Conservation (phyloP, 2,888 invertebrate genomes). For the Crepidodera aurea region DNA sequence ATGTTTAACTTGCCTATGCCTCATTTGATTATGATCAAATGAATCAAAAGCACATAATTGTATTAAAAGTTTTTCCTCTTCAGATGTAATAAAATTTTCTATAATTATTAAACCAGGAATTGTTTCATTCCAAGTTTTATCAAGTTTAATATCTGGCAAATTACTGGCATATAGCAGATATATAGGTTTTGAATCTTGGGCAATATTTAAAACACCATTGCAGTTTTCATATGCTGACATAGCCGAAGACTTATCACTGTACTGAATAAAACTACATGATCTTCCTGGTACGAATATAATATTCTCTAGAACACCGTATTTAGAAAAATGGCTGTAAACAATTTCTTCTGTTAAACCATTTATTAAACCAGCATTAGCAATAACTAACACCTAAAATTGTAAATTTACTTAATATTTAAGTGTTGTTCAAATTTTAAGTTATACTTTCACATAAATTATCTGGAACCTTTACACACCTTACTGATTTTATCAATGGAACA, state of each 20-base stretch:
- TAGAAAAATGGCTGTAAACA: conserved; percentile 65
- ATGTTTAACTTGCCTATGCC: conserved; percentile 87
- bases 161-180: conserved; percentile 72
- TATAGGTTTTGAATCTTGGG: conserved; percentile 68
- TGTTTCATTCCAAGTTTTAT: conserved; percentile 57
- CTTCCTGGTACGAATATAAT: conserved; percentile 79
- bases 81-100: conserved; percentile 73
- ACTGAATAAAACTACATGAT: conserved; percentile 81
- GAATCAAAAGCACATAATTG: conserved; percentile 65
- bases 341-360: conserved; percentile 77
- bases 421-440: no score
- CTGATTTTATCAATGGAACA: conserved; percentile 56
- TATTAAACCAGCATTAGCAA: conserved; percentile 89
- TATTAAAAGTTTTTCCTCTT: conserved; percentile 73
- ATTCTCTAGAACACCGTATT: conserved; percentile 66
- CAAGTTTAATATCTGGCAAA: conserved; percentile 43
- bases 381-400: conserved; percentile 70
- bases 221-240: conserved; percentile 65
- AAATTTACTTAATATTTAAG: no score
- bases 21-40: conserved; percentile 64
- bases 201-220: conserved; percentile 69
- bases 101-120: conserved; percentile 78
- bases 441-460: no score
- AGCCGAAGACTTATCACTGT: conserved; percentile 64
- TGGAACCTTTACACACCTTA: conserved; percentile 55